A percentile compares a stretch with the other conserved stretches of the same genome.
Evolutionary conservation across 2,113 vertebrate species (phyloP).

Genomic region (Suncus etruscus): DNA sequence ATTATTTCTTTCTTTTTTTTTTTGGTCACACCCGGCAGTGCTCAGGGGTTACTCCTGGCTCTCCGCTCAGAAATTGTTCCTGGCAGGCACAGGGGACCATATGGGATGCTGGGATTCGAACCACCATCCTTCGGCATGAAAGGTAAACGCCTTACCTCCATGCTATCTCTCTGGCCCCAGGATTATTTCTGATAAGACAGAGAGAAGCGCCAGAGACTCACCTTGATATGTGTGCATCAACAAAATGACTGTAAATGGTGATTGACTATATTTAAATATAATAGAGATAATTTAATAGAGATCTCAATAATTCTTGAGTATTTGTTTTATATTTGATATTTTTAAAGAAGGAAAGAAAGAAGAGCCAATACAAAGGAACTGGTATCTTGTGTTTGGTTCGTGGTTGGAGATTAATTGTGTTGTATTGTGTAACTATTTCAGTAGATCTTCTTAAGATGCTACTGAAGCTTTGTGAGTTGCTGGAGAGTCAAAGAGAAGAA

Average conservation of each 20-base stretch:
- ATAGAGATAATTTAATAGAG: background rate
- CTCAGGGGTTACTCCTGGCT: too few relatives aligned
- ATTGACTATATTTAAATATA: background rate
- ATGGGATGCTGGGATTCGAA: too few relatives aligned
- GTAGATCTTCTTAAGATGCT: background rate
- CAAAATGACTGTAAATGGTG: background rate
- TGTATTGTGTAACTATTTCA: too few relatives aligned
- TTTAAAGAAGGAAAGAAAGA: background rate
- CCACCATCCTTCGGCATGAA: too few relatives aligned
- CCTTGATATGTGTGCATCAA: background rate
- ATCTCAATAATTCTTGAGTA: background rate
- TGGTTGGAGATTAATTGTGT: background rate
- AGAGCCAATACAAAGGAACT: background rate
- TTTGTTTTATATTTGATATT: conserved; percentile 4
- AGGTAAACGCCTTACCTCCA: too few relatives aligned
- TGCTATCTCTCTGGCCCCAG: too few relatives aligned
- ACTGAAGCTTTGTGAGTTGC: background rate
- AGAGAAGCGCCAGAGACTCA: too few relatives aligned
- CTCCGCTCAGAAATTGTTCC: too few relatives aligned
- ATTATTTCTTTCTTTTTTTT: too few relatives aligned
- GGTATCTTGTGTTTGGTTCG: background rate
- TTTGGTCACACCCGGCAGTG: too few relatives aligned
- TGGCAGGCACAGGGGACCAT: too few relatives aligned
- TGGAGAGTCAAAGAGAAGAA: background rate
- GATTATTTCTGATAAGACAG: background rate